These are phyloP conservation scores for Nebria salina DNA, from an alignment of 2,888 invertebrate species.

Conservation along the genomic window DNA sequence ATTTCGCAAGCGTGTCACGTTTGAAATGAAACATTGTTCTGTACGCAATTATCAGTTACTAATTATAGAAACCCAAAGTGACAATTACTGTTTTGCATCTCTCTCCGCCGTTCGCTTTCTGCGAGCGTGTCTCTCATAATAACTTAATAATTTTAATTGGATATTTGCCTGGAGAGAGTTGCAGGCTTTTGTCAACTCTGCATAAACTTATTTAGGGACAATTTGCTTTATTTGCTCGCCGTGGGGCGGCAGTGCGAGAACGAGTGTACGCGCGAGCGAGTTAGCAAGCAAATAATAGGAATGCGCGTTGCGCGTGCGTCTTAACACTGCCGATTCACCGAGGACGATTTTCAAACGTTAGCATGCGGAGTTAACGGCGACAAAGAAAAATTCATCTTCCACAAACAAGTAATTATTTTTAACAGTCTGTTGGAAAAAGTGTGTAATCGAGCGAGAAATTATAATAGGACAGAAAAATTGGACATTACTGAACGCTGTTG, in stretches of 20 bases:
- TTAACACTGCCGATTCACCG: constrained; percentile 6
- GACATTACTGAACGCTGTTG: constrained; percentile 51
- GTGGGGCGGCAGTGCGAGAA: constrained; percentile 34
- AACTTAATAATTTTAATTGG: constrained; percentile 61
- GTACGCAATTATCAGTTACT: constrained; percentile 57
- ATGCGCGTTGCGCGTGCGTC: background rate
- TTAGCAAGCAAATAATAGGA: background rate
- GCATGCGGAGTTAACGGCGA: constrained; percentile 3
- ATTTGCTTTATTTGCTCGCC: constrained; percentile 52
- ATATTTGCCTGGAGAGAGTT: constrained; percentile 56
- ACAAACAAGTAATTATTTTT: constrained; percentile 51
- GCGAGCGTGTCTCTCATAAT: constrained; percentile 51
- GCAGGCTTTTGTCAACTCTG: constrained; percentile 52
- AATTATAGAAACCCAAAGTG: constrained; percentile 61
- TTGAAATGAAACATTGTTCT: constrained; percentile 41
- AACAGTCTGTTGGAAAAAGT: constrained; percentile 55
- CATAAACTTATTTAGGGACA: constrained; percentile 54
- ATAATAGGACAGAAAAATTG: constrained; percentile 58
- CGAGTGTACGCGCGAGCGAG: background rate
- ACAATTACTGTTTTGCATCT: constrained; percentile 58
- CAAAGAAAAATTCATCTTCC: constrained; percentile 44
- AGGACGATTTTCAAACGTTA: constrained; percentile 16
- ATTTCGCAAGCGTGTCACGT: constrained; percentile 18
- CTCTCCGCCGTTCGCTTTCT: constrained; percentile 39
- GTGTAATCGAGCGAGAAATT: constrained; percentile 58